A percentile compares a stretch with the other conserved stretches of the same genome.
These are phyloP conservation scores for Nymphicus hollandicus DNA, from an alignment of 2,113 vertebrate genomes.

Conservation along the genomic window DNA sequence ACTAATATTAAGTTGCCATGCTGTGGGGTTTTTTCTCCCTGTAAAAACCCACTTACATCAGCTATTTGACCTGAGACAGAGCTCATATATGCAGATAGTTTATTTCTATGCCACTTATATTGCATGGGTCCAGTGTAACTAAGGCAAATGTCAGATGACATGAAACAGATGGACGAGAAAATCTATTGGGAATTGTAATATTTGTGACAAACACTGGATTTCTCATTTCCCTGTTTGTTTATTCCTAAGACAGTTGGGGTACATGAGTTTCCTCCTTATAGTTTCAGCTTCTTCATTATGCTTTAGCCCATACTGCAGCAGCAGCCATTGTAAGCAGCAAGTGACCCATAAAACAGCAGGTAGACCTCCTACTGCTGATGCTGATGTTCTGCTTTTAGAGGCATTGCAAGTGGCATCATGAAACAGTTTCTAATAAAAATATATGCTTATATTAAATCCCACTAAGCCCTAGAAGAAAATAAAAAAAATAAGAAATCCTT, in stretches of 20 bases:
- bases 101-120: background rate
- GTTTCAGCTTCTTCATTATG: background rate
- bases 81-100: background rate
- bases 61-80: background rate
- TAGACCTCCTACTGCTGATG: background rate
- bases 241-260: background rate
- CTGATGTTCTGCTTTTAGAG: background rate
- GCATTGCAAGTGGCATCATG: background rate
- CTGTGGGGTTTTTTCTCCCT: rapidly evolving
- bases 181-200: background rate
- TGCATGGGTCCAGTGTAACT: rapidly evolving
- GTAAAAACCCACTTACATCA: background rate
- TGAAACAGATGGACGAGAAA: background rate
- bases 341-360: background rate
- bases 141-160: background rate
- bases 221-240: background rate
- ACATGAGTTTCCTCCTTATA: background rate
- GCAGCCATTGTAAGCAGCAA: background rate
- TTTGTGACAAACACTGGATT: background rate
- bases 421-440: background rate
- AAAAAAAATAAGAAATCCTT: background rate
- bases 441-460: background rate
- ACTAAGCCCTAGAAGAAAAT: background rate
- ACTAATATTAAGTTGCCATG: background rate
- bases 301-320: background rate